phyloP scores from a whole-genome alignment of 1,140 invertebrate genomes.

The Tetranychus cinnabarinus region DNA sequence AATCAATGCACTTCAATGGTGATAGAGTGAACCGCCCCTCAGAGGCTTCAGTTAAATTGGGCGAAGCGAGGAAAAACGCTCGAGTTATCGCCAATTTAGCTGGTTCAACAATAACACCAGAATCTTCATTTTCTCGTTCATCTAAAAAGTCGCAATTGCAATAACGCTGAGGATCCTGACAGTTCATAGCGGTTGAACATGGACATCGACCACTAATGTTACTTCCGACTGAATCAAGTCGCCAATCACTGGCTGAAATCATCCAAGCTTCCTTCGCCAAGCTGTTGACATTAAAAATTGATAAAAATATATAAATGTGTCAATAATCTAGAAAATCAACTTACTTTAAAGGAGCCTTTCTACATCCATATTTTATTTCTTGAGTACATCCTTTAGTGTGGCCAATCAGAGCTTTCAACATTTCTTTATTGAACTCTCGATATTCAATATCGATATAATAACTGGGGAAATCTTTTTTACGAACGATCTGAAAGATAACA shows the following conservation, averaged over 20 bases:
- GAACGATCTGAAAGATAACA: slow-evolving; percentile 32
- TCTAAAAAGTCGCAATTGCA: slow-evolving; percentile 57
- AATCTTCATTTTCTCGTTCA: slow-evolving; percentile 58
- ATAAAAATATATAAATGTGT: not conserved
- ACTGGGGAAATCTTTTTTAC: slow-evolving; percentile 42
- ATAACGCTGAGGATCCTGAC: slow-evolving; percentile 45
- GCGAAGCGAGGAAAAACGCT: slow-evolving; percentile 67
- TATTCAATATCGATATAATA: slow-evolving; percentile 64
- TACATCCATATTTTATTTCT: slow-evolving; percentile 71
- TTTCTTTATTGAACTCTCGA: slow-evolving; percentile 60
- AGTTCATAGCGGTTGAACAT: slow-evolving; percentile 40
- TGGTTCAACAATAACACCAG: slow-evolving; percentile 51
- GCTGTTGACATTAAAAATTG: slow-evolving; percentile 18
- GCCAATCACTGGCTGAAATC: slow-evolving; percentile 37
- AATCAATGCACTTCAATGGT: slow-evolving; percentile 74
- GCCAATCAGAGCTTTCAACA: slow-evolving; percentile 64
- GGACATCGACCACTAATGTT: slow-evolving; percentile 8
- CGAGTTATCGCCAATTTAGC: slow-evolving; percentile 62
- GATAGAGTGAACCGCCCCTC: slow-evolving; percentile 63
- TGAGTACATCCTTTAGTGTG: slow-evolving; percentile 70
- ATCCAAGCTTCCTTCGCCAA: slow-evolving; percentile 76
- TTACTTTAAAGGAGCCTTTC: slow-evolving; percentile 46
- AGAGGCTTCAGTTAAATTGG: slow-evolving; percentile 49
- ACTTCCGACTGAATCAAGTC: slow-evolving; percentile 17
- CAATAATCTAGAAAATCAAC: not conserved